phyloP scores from a whole-genome alignment of 2,888 invertebrate species.

The Diadromus collaris region DNA sequence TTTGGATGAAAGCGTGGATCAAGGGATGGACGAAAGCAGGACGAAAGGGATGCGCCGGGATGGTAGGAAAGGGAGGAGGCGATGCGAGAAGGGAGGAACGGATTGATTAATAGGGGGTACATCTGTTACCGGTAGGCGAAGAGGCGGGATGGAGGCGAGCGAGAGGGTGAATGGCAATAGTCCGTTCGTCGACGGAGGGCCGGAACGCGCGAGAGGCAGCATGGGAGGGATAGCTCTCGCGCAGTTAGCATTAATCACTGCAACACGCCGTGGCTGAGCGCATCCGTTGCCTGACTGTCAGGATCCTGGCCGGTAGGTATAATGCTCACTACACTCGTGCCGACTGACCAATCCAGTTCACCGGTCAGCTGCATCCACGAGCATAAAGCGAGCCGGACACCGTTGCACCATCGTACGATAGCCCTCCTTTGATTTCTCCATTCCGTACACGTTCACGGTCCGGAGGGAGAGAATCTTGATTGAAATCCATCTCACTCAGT shows the following conservation, averaged over 20 bases:
- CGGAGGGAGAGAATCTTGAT: slow-evolving; percentile 47
- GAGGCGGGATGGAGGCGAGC: slow-evolving; percentile 64
- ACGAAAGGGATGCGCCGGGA: slow-evolving; percentile 45
- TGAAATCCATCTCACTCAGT: slow-evolving; percentile 44
- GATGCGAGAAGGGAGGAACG: slow-evolving; percentile 61
- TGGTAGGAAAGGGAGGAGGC: slow-evolving; percentile 43
- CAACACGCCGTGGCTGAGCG: slow-evolving; percentile 74
- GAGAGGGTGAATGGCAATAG: slow-evolving; percentile 76
- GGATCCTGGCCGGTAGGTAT: slow-evolving; percentile 68
- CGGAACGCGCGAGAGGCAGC: slow-evolving; percentile 37
- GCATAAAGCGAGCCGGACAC: slow-evolving; percentile 49
- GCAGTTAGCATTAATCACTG: slow-evolving; percentile 79
- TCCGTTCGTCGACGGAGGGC: slow-evolving; percentile 61
- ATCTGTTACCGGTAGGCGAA: slow-evolving; percentile 76
- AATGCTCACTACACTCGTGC: slow-evolving; percentile 70
- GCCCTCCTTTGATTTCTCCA: slow-evolving; percentile 48
- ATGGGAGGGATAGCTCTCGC: slow-evolving; percentile 45
- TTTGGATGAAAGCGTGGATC: slow-evolving; percentile 21
- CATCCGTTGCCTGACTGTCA: slow-evolving; percentile 69
- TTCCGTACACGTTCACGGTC: slow-evolving; percentile 41
- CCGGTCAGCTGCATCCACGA: slow-evolving; percentile 57
- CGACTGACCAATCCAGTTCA: slow-evolving; percentile 53
- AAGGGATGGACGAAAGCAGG: slow-evolving; percentile 50
- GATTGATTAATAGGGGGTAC: slow-evolving; percentile 79
- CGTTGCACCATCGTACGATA: slow-evolving; percentile 46